Evolutionary conservation across 2,797 vertebrate species (phyloP).

Genomic region (Taenioides sp.): DNA sequence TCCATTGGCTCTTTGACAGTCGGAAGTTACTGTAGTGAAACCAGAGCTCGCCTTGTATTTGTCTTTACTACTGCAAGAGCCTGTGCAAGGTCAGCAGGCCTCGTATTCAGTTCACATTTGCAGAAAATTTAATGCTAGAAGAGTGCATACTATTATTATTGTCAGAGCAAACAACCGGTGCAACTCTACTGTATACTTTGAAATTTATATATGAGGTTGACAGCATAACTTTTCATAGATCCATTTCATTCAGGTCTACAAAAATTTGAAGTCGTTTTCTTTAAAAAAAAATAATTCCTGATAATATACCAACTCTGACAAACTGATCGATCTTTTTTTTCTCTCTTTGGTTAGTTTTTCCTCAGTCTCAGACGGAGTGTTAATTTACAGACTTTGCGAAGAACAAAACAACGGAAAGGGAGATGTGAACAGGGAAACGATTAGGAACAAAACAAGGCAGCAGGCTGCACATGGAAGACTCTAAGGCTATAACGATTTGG

Average conservation of each 20-base stretch:
- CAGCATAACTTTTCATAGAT: slow-evolving; percentile 48
- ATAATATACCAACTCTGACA: slow-evolving; percentile 29
- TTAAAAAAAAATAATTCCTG: slow-evolving; percentile 22
- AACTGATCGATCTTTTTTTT: slow-evolving; percentile 15
- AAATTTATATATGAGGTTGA: slow-evolving; percentile 20
- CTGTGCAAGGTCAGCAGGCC: slow-evolving; percentile 17
- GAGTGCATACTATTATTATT: not conserved
- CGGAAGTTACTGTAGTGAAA: slow-evolving; percentile 9
- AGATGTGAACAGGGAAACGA: slow-evolving; percentile 17
- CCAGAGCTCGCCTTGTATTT: not conserved
- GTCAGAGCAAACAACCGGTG: not conserved
- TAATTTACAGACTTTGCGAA: slow-evolving; percentile 40
- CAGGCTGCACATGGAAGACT: slow-evolving; percentile 31
- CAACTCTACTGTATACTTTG: not conserved
- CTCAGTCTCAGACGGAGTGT: no score
- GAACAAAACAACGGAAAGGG: slow-evolving; percentile 27
- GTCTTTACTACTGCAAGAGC: not conserved
- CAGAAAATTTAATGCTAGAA: not conserved
- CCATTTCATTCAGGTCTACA: no score
- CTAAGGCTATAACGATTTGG: slow-evolving; percentile 32
- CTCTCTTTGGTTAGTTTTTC: no score
- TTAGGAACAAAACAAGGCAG: slow-evolving; percentile 3
- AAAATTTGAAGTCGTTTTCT: no score
- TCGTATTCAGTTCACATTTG: slow-evolving; percentile 22
- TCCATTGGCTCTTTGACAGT: slow-evolving; percentile 6